These are phyloP conservation scores for Aplidium turbinatum DNA, from an alignment of 23 tunicate species.

Conservation along the genomic window DNA sequence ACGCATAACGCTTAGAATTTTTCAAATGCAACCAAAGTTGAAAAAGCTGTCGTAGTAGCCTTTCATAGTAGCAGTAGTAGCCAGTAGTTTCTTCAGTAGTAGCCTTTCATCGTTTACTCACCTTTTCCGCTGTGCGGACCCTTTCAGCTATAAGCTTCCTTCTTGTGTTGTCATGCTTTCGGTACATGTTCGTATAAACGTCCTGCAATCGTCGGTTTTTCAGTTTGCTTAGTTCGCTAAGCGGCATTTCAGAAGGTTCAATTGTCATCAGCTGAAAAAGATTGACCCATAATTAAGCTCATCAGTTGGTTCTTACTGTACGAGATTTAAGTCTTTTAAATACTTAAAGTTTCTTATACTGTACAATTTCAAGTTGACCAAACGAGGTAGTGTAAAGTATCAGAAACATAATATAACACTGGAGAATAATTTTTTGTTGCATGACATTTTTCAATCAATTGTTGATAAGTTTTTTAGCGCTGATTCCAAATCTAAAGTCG, in stretches of 20 bases:
- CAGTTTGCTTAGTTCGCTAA: slow-evolving; percentile 37
- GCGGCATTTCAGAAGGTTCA: slow-evolving; percentile 28
- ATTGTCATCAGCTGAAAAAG: slow-evolving; percentile 15
- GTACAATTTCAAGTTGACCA: background rate
- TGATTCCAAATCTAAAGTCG: too few species aligned
- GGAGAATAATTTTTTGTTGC: too few species aligned
- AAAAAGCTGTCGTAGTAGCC: background rate
- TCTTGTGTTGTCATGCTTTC: slow-evolving; percentile 43
- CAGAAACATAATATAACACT: too few species aligned
- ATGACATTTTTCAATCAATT: too few species aligned
- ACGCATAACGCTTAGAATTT: too few species aligned
- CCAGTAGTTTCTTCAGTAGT: background rate
- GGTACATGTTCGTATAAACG: slow-evolving; percentile 46
- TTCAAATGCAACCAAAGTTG: background rate
- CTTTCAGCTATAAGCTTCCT: slow-evolving; percentile 36
- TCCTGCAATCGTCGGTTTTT: slow-evolving; percentile 58
- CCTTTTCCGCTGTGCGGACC: slow-evolving; percentile 42
- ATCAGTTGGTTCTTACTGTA: background rate
- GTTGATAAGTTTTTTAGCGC: too few species aligned
- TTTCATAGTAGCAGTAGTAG: background rate
- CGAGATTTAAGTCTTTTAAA: background rate
- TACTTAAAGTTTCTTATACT: background rate
- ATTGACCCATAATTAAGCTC: background rate
- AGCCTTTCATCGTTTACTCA: too few species aligned
- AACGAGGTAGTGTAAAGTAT: background rate